Percentiles rank a stretch among this genome's conserved stretches.
These are phyloP conservation scores for Drosophila watanabei DNA, from an alignment of 1,140 invertebrate genomes.

Conservation along the genomic window DNA sequence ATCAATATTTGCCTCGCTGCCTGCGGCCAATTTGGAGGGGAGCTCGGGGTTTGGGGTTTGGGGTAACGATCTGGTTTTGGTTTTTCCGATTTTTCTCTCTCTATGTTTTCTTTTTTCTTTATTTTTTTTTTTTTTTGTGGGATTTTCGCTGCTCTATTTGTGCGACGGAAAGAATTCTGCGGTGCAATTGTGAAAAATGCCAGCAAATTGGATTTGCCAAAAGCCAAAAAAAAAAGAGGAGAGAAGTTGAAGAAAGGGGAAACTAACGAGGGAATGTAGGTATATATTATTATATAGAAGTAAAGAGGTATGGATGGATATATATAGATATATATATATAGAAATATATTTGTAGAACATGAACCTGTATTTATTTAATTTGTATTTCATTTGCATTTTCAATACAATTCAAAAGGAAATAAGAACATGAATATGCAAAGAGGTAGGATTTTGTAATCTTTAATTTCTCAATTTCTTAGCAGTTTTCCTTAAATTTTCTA, in stretches of 20 bases:
- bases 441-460: too few species aligned
- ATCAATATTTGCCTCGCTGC: constrained; percentile 61
- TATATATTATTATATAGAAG: neutral
- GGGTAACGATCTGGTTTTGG: constrained; percentile 29
- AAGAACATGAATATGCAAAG: neutral
- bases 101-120: constrained; percentile 1
- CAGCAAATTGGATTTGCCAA: constrained; percentile 67
- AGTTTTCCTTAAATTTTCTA: neutral
- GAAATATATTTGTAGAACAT: too few species aligned
- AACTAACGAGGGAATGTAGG: constrained; percentile 2
- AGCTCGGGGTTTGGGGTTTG: constrained; percentile 8
- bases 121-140: neutral
- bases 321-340: constrained; percentile 3
- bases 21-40: constrained; percentile 72
- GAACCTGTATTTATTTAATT: constrained; percentile 30
- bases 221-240: constrained; percentile 2
- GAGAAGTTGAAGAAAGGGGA: constrained; percentile 8
- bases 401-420: neutral
- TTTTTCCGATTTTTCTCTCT: constrained; percentile 6
- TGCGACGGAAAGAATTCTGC: constrained; percentile 18
- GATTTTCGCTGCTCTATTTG: constrained; percentile 29
- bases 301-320: neutral
- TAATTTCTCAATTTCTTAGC: neutral
- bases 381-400: constrained; percentile 42
- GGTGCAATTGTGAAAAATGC: constrained; percentile 69